Base-by-base conservation (phyloP, 2,113 vertebrate genomes). In the Neolamprologus tretocephalus region DNA sequence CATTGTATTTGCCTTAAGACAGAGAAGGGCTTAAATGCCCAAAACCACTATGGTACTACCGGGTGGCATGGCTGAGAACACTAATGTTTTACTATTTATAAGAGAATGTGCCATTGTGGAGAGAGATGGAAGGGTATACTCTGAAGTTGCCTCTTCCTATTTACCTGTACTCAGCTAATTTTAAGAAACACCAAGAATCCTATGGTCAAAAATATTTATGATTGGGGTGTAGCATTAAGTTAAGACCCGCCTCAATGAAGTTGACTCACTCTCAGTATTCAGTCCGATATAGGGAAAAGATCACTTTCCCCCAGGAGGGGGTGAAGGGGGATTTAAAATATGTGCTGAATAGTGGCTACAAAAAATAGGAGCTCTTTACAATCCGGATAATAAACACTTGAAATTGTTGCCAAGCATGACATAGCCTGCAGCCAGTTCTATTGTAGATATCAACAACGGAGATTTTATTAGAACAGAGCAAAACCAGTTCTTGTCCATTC, bases 241-340 rank as follows among this genome's bases (percentile, higher is more conserved):
- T 66, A 66, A 1, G 61, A 12, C 10, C 0, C 10, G 0, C 31
- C 17, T 66, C 17, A 66, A 66, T 0, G 0, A 66, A 66, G 61
- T 1, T 66, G 61, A 66, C 31, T 35, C 3, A 12, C 31, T 66
- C 31, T 35, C 17, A 66, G 10, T 35, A 66, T n/a, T 66, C 17
- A 66, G 61, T 35, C 61, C 61, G 1, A 66, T 35, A 66, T 66
- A 0, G 17, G 0, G 31, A 35, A 66, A 66, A 1, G 9, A 66
- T 63, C 17, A 0, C 1, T 63, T 35, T 35, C 31, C 31, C 31
- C 58, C 4, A 7, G 31, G 58, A 63, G 58, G 9, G 4, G 31
- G 17, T 63, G 4, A 63, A n/a, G 17, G 17, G 17, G 1, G 17
- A 63, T 5, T 63, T 63, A 35, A 11, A 63, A 63, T 35, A 63